Percentiles rank a stretch among this genome's conserved stretches.
phyloP scores from a whole-genome alignment of 1,140 invertebrate species.

The Bathynomus jamesi region DNA sequence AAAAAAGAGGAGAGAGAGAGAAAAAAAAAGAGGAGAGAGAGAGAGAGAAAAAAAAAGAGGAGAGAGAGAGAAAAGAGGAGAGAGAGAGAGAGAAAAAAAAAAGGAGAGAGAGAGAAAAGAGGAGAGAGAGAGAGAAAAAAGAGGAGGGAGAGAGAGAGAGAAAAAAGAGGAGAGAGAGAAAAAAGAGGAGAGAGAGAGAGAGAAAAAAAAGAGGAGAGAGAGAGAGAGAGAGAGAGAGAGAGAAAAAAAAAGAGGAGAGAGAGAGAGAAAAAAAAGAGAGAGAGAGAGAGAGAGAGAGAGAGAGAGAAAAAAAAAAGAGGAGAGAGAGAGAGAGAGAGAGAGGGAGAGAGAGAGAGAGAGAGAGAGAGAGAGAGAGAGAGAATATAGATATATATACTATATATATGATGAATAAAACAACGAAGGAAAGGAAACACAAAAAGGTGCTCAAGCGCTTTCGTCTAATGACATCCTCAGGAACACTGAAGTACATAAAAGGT shows the following conservation, averaged over 20 bases:
- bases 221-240: not conserved
- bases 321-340: not conserved
- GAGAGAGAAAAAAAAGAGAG: not conserved
- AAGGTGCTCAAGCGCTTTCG: no score
- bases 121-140: constrained; percentile 5
- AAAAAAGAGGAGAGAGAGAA: not conserved
- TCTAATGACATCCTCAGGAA: no score
- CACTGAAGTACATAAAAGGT: no score
- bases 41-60: not conserved
- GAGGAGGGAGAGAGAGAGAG: not conserved
- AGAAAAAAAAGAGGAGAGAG: not conserved
- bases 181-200: not conserved
- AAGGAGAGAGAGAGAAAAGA: constrained; percentile 3
- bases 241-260: no score
- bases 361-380: not conserved
- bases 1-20: not conserved
- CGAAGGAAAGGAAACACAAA: no score
- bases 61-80: not conserved
- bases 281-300: constrained; percentile 6
- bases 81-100: not conserved
- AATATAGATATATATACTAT: no score
- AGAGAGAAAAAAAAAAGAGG: not conserved
- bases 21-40: not conserved
- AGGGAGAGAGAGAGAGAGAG: not conserved
- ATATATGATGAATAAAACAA: no score